Evolutionary conservation across 2,888 invertebrate genomes (phyloP).

Genomic region (Spialia ferax): DNA sequence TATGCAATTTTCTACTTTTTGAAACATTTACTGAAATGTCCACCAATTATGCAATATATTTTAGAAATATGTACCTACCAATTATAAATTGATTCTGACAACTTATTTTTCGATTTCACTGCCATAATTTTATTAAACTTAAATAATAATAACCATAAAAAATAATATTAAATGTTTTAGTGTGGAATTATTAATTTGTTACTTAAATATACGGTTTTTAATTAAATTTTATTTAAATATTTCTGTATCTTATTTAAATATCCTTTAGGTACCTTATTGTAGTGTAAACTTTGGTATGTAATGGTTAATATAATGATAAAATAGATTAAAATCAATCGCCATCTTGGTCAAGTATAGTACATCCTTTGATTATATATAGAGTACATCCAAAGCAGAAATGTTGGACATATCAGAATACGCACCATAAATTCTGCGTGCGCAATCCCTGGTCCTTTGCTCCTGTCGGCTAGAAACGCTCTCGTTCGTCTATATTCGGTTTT

Average conservation of each 20-base stretch:
- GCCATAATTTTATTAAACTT: slow-evolving; percentile 43
- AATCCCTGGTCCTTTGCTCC: slow-evolving; percentile 62
- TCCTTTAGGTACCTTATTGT: background rate
- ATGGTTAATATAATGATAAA: background rate
- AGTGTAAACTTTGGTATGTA: background rate
- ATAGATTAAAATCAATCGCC: slow-evolving; percentile 19
- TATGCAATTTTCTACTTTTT: slow-evolving; percentile 2
- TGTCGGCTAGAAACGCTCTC: slow-evolving; percentile 57
- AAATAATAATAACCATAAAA: slow-evolving; percentile 15
- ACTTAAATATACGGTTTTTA: slow-evolving; percentile 41
- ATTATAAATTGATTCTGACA: background rate
- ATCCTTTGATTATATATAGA: too few species aligned
- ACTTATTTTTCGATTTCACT: slow-evolving; percentile 45
- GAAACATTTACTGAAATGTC: background rate
- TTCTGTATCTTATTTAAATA: slow-evolving; percentile 26
- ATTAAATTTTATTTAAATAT: slow-evolving; percentile 41
- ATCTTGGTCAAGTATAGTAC: slow-evolving; percentile 39
- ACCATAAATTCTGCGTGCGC: slow-evolving; percentile 72
- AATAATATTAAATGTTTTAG: slow-evolving; percentile 34
- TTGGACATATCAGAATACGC: slow-evolving; percentile 38
- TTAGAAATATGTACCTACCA: too few species aligned
- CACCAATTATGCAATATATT: slow-evolving; percentile 6
- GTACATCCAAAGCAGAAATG: slow-evolving; percentile 25
- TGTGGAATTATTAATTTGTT: slow-evolving; percentile 35
- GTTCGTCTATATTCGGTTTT: slow-evolving; percentile 56